Percentiles rank a stretch among this genome's conserved stretches.
phyloP scores from a whole-genome alignment of 2,113 vertebrate species.

The Macquaria ambigua region DNA sequence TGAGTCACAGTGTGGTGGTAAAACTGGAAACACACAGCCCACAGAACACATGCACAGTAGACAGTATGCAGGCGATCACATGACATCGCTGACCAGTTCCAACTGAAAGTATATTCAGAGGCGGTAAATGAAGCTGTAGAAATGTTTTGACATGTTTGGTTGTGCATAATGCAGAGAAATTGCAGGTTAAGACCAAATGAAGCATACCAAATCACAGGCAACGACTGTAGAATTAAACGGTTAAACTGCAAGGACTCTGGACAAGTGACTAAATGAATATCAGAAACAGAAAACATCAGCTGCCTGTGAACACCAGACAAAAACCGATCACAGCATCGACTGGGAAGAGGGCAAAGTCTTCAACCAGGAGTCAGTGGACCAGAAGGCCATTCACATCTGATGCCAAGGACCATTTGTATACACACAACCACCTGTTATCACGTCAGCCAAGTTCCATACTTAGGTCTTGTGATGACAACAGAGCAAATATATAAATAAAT shows the following conservation, averaged over 20 bases:
- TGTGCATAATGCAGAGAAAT: neutral
- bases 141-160: slow-evolving; percentile 28
- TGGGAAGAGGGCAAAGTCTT: slow-evolving; percentile 2
- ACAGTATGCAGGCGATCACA: slow-evolving; percentile 2
- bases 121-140: neutral
- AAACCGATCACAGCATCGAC: neutral
- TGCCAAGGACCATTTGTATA: neutral
- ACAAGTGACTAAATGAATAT: neutral
- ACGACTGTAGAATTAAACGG: neutral
- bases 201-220: neutral
- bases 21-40: slow-evolving; percentile 46
- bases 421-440: neutral
- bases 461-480: neutral
- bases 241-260: neutral
- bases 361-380: neutral
- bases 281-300: neutral
- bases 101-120: neutral
- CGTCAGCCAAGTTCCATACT: neutral
- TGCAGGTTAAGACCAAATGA: neutral
- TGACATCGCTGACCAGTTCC: neutral
- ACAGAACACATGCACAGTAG: slow-evolving; percentile 47
- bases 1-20: slow-evolving; percentile 28
- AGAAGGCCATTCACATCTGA: neutral
- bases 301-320: neutral
- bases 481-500: neutral